Conservation (phyloP, 2,888 invertebrate genomes). For the Salpingus planirostris region DNA sequence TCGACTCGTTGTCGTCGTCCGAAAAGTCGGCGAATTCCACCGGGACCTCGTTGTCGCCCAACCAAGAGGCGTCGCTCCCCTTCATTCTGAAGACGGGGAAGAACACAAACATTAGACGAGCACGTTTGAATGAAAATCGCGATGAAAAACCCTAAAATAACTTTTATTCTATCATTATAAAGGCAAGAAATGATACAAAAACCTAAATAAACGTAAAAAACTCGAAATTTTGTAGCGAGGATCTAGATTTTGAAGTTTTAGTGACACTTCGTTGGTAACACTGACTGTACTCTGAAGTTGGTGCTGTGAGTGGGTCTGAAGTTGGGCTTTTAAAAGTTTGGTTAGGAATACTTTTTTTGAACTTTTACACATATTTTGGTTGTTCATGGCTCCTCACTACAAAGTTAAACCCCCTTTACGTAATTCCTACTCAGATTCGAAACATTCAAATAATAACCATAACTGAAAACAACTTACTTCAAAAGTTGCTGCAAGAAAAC, state of each 20-base stretch:
- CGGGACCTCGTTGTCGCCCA: constrained; percentile 74
- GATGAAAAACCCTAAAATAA: constrained; percentile 7
- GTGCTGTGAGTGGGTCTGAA: too few relatives aligned
- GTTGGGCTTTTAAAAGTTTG: not conserved
- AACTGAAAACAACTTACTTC: too few relatives aligned
- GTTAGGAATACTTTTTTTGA: not conserved
- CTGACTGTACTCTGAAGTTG: too few relatives aligned
- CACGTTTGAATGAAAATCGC: not conserved
- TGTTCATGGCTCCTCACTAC: not conserved
- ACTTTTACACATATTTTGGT: not conserved
- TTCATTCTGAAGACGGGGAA: constrained; percentile 52
- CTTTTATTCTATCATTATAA: too few relatives aligned
- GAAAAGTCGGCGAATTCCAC: constrained; percentile 66
- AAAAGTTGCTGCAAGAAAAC: constrained; percentile 66
- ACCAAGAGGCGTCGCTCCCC: constrained; percentile 86
- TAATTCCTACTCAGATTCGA: too few relatives aligned
- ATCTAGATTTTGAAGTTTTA: too few relatives aligned
- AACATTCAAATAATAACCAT: too few relatives aligned
- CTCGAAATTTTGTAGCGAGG: too few relatives aligned
- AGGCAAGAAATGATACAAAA: too few relatives aligned
- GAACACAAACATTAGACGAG: not conserved
- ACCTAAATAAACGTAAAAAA: too few relatives aligned
- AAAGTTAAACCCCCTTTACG: too few relatives aligned
- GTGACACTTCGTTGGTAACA: too few relatives aligned
- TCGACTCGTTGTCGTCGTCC: constrained; percentile 75